These are phyloP conservation scores for Ariolimax columbianus DNA, from an alignment of 2,888 invertebrate species.

Conservation along the genomic window DNA sequence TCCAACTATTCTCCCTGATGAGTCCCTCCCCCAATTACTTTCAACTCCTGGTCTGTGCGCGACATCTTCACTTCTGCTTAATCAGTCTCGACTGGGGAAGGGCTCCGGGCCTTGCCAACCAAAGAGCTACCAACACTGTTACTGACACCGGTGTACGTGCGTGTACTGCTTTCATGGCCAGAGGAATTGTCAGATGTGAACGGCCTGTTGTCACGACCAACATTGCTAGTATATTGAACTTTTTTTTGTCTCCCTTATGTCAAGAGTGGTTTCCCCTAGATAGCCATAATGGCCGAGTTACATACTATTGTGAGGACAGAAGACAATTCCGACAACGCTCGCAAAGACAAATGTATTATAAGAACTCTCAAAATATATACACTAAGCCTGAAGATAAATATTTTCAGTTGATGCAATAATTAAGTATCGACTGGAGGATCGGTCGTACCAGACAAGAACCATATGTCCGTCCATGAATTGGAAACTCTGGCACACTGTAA, in stretches of 20 bases:
- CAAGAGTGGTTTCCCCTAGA: neutral
- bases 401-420: too few species aligned
- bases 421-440: too few species aligned
- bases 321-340: too few species aligned
- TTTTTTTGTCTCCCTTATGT: neutral
- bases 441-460: too few species aligned
- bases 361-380: too few species aligned
- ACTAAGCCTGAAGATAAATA: too few species aligned
- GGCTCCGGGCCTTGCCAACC: slow-evolving; percentile 14
- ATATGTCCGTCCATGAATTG: too few species aligned
- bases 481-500: too few species aligned
- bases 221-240: neutral
- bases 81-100: slow-evolving; percentile 11
- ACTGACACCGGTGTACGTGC: slow-evolving; percentile 6
- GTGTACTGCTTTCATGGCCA: neutral
- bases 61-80: slow-evolving; percentile 16
- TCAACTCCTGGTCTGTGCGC: slow-evolving; percentile 13
- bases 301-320: too few species aligned
- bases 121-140: neutral
- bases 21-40: slow-evolving; percentile 24
- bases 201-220: neutral
- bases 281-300: too few species aligned
- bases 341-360: too few species aligned
- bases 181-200: neutral
- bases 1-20: neutral